Percentiles rank a stretch among this genome's conserved stretches.
phyloP scores from a whole-genome alignment of 2,113 vertebrate species.

The Tylochromis polylepis region DNA sequence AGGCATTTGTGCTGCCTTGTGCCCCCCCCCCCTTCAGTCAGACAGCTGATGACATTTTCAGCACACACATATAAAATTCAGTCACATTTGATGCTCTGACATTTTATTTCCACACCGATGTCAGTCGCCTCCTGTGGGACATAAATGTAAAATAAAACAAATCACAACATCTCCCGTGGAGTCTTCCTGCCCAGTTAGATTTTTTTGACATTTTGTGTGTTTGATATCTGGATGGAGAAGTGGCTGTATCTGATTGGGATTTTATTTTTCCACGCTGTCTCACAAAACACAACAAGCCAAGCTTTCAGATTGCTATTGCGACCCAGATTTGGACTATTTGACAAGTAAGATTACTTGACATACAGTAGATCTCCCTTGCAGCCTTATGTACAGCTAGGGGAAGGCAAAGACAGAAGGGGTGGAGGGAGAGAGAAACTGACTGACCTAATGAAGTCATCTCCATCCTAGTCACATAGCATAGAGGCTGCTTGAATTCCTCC shows the following conservation, averaged over 20 bases:
- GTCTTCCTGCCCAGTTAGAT: background rate
- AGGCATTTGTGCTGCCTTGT: background rate
- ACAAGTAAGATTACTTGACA: constrained; percentile 2
- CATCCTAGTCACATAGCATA: constrained; percentile 43
- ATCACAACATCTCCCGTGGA: background rate
- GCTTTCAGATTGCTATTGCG: background rate
- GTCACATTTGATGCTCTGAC: constrained; percentile 31
- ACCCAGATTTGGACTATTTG: constrained; percentile 12
- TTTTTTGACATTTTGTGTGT: constrained; percentile 1
- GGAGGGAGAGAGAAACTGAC: background rate
- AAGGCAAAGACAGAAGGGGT: background rate
- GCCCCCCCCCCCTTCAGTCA: background rate
- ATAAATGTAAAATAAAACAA: background rate
- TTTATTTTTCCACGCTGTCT: background rate
- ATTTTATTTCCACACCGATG: constrained; percentile 33
- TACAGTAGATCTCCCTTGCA: constrained; percentile 20
- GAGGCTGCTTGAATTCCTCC: constrained; percentile 39
- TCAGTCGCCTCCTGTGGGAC: background rate
- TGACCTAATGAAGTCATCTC: constrained; percentile 51
- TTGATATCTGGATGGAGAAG: background rate
- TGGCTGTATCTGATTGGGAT: background rate
- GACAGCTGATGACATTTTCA: constrained; percentile 44
- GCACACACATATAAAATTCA: background rate
- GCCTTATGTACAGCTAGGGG: background rate
- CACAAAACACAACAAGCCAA: background rate